Evolutionary conservation across 2,113 vertebrate genomes (phyloP), one percentile per base, ranked within the genome.

Genomic region (Mola mola): DNA sequence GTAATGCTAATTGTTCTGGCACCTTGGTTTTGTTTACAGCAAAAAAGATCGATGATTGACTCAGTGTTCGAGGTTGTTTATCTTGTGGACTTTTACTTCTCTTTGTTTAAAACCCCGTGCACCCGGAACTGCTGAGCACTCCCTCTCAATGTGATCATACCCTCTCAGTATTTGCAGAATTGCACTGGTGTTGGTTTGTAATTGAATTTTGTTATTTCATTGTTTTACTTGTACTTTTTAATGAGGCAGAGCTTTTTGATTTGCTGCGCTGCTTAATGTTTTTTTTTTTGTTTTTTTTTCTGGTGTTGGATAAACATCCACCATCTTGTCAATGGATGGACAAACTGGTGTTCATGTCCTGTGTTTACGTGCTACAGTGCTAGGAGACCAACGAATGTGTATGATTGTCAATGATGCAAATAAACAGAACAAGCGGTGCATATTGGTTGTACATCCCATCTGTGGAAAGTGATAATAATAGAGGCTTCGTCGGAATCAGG

Each of bases 331-430:
- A 66, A 69, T 41, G 37, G 63, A 70, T 44, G 65, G 69, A 42
- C 63, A 78, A 90, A 85, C 89, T 90, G 91, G 90, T 94, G 93
- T 94, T 93, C 91, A 86, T 91, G 92, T 94, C 92, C 92, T 92
- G 92, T 94, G 93, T 93, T 94, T 89, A 91, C 91, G 91, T 93
- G 90, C 93, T 93, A 94, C 93, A 93, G 92, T 94, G 91, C 93
- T 93, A 92, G 93, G 92, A 93, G 95, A 95, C 94, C 92, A 80
- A 92, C 91, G 95, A 96, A 96, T 97, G 95, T 98, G 95, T 94
- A 91, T 93, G 93, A 91, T 91, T 86, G 77, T 88, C 59, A 68
- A 85, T 76, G 90, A 95, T 93, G 93, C 94, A 94, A 94, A 91
- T 91, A 91, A 94, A 79, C 88, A 72, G 75, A 88, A 85, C 59